These are phyloP conservation scores for Heliornis fulica DNA, from an alignment of 2,113 vertebrate species.

Conservation along the genomic window DNA sequence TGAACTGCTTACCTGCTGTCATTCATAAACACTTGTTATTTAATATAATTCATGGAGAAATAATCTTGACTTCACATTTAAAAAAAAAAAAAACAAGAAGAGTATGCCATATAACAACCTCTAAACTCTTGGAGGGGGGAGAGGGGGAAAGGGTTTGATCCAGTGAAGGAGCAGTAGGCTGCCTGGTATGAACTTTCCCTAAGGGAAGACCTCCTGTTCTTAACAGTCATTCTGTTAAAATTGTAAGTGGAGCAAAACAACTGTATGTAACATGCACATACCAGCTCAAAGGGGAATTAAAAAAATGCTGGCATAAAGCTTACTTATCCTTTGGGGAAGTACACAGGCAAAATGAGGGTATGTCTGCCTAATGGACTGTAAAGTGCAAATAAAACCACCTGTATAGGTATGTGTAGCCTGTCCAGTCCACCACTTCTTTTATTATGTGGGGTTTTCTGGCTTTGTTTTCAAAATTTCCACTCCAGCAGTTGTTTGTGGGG, in stretches of 20 bases:
- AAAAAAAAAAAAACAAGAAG: background rate
- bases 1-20: background rate
- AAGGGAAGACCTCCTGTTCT: background rate
- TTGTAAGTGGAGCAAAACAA: background rate
- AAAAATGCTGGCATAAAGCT: background rate
- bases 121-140: accelerated
- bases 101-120: background rate
- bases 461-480: background rate
- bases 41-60: background rate
- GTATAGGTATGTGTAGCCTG: accelerated
- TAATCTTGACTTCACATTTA: background rate
- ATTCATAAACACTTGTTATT: background rate
- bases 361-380: background rate
- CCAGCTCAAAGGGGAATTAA: background rate
- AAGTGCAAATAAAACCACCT: background rate
- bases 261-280: background rate
- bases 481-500: background rate
- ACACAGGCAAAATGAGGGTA: background rate
- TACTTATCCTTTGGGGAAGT: background rate
- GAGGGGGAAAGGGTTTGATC: background rate
- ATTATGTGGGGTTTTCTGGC: background rate
- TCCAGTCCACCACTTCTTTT: background rate
- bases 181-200: background rate
- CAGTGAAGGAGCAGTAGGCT: background rate
- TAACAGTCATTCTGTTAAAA: background rate